A percentile compares a stretch with the other conserved stretches of the same genome.
Conservation (phyloP, 1,140 invertebrate genomes). For the Drosophila chauvacae region DNA sequence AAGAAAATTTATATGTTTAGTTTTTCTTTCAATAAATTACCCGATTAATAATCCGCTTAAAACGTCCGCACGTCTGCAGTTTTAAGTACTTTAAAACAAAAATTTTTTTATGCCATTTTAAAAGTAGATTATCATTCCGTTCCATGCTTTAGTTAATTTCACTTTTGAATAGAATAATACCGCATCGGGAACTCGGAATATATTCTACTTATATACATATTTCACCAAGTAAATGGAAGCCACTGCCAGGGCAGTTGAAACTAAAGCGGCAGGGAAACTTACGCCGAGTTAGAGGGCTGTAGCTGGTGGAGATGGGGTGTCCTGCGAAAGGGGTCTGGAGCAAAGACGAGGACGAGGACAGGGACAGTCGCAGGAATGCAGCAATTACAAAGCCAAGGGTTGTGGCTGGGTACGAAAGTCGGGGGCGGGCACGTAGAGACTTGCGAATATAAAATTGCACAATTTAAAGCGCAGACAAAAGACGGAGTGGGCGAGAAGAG, state of each 20-base stretch:
- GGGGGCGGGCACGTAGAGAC: constrained; percentile 61
- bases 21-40: too few species aligned
- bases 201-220: constrained; percentile 5
- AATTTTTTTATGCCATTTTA: neutral
- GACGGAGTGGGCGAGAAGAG: constrained; percentile 19
- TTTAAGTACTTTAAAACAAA: neutral
- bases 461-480: constrained; percentile 73
- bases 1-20: too few species aligned
- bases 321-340: neutral
- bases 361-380: constrained; percentile 57
- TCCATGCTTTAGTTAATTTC: neutral
- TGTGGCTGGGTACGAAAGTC: constrained; percentile 13
- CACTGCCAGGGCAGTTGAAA: constrained; percentile 48
- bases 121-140: neutral
- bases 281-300: constrained; percentile 41
- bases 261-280: constrained; percentile 63
- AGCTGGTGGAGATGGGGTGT: neutral
- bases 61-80: too few species aligned
- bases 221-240: constrained; percentile 27
- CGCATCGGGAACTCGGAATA: neutral
- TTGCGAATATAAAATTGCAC: constrained; percentile 83
- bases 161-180: neutral
- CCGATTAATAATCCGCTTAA: too few species aligned
- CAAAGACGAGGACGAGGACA: neutral
- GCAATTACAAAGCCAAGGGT: constrained; percentile 68